Base-by-base conservation (phyloP, 2,888 invertebrate species). In the Macaria liturata region DNA sequence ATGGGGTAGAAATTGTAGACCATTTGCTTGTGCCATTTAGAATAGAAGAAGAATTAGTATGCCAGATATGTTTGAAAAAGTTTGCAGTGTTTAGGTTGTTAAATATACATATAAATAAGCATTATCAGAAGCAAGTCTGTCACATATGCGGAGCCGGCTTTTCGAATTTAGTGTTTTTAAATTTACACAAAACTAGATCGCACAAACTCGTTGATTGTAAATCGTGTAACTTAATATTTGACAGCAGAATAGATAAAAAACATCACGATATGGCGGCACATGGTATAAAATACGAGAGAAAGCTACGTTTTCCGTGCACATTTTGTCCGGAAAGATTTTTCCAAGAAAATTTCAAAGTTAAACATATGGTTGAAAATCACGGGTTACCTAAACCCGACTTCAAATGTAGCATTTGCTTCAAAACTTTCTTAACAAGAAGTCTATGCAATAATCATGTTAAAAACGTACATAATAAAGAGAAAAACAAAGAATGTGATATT, bases 71-170 rank as follows among this genome's bases (percentile, higher is more conserved):
- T 50, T 62, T 37, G 0, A 83, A 88, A 59, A 63, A 51, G 0
- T 91, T 88, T 37, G 57, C 62, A 0, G 61, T 76, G 6, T 91
- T 91, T 45, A 69, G 88, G 4, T 57, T 80, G 0, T 61, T 91
- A 3, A 90, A 89, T 42, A 84, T 91, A 1, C 91, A 91, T 54
- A 82, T 89, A 75, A 90, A 91, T 42, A 84, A 71, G 46, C 90
- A 91, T 74, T 91, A 67, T 57, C 84, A 85, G 52, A 90, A 86
- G 9, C 84, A 88, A 57, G 82, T 90, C 0, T 91, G 91, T 32
- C 81, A 90, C 59, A 74, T 86, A 0, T 91, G 91, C 45, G 91
- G 91, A 0, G 78, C 84, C 0, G 87, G 84, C 0, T 91, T 90
- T 57, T 81, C 89, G 0, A 89, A 83, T 71, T 69, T 85, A 45